Percentiles rank a stretch among this genome's conserved stretches.
Evolutionary conservation across 2,797 vertebrate genomes (phyloP).

Genomic region (Xiphorhynchus erythropygius): DNA sequence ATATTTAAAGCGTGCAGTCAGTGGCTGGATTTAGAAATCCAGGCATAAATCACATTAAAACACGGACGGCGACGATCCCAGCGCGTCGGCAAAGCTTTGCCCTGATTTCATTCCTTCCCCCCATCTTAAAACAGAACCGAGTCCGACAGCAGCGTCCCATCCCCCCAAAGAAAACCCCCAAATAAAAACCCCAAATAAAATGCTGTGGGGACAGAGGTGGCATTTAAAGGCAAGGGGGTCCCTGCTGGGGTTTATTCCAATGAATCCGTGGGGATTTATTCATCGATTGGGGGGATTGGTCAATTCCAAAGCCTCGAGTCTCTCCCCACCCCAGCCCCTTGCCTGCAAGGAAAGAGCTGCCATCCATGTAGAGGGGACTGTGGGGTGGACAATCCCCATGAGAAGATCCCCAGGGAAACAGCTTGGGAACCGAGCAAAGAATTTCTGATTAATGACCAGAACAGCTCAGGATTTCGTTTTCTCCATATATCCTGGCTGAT

Average conservation of each 20-base stretch:
- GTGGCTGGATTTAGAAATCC: conserved; percentile 23
- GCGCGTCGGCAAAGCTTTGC: not conserved
- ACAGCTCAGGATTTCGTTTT: not conserved
- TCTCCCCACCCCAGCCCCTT: not conserved
- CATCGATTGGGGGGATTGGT: not conserved
- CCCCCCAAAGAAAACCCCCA: not conserved
- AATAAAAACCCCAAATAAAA: not conserved
- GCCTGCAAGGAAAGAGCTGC: not conserved
- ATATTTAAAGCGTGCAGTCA: conserved; percentile 13
- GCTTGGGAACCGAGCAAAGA: not conserved
- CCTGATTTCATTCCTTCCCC: not conserved
- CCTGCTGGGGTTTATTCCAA: not conserved
- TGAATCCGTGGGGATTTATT: not conserved
- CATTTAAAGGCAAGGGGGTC: not conserved
- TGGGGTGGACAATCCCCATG: not conserved
- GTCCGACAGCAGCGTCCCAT: not conserved
- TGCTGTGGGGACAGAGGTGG: not conserved
- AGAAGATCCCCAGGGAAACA: not conserved
- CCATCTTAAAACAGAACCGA: not conserved
- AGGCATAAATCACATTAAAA: conserved; percentile 39
- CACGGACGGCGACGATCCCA: not conserved
- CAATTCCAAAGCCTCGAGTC: not conserved
- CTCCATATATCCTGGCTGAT: conserved; percentile 45
- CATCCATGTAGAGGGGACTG: not conserved
- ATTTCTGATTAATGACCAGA: conserved; percentile 42